Conservation (phyloP, 2,797 vertebrate genomes). For the Oreonectes daqikongensis region DNA sequence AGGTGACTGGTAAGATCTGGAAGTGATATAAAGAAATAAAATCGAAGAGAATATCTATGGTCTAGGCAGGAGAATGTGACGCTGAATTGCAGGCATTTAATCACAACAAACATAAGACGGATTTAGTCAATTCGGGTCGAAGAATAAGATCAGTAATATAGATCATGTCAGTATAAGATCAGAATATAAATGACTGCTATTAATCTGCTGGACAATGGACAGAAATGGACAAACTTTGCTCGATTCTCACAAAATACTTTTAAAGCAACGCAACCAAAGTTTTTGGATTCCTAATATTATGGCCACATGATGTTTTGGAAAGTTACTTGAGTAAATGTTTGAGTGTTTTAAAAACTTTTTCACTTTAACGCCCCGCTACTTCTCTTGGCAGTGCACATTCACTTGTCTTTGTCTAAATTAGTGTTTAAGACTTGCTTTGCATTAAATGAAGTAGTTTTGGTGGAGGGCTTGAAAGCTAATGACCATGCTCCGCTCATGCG, state of each 20-base stretch:
- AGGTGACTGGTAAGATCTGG: background rate
- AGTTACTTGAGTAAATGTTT: conserved; percentile 14
- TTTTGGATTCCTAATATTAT: background rate
- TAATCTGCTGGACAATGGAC: background rate
- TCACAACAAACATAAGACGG: background rate
- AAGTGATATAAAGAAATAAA: background rate
- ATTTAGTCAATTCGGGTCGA: background rate
- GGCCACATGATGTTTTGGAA: background rate
- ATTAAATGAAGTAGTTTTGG: background rate
- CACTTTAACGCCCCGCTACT: background rate
- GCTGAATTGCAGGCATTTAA: conserved; percentile 2
- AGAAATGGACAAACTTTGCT: conserved; percentile 4
- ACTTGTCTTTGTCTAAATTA: conserved; percentile 15
- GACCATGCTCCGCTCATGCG: conserved; percentile 20
- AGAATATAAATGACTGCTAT: conserved; percentile 13
- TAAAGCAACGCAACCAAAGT: background rate
- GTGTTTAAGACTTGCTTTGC: conserved; percentile 22
- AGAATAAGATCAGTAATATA: conserved; percentile 10
- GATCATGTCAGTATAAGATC: background rate
- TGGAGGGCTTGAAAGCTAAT: conserved; percentile 14
- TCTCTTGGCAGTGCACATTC: conserved; percentile 10
- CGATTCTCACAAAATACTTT: background rate
- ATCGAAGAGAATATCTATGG: background rate
- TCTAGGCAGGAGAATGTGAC: background rate
- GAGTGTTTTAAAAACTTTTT: conserved; percentile 11